Base-by-base conservation (phyloP, 2,888 invertebrate species). In the Drosophila cracens region DNA sequence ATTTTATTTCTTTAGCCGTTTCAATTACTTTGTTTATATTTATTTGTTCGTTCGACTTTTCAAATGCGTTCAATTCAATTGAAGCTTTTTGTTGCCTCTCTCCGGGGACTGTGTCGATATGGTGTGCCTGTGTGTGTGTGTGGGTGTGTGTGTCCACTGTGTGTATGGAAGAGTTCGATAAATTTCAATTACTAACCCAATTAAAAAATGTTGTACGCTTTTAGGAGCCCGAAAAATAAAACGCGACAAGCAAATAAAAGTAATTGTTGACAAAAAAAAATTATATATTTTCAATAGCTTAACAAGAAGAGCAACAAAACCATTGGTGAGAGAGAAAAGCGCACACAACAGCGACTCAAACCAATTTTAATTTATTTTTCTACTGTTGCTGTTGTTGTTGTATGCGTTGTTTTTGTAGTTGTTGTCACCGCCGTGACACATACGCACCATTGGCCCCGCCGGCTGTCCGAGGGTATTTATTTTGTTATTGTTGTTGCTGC, bases 131-230 rank as follows among this genome's bases (percentile, higher is more conserved):
- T 38, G 34, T 33, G 13, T 76, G 56, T 48, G 49, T 69, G 57
- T 69, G 25, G 2, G 25, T 25, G 71, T 70, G 68, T 78, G 75
- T 70, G 64, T 71, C 59, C 29, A 56, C 56, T 70, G 73, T 69
- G 73, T 82, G 73, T 65, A 71, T 82, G 82, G 70, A 64, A 73
- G 67, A 73, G 83, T 83, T 89, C 87, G 89, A 91, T 91, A 91
- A 91, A 91, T 91, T 91, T 91, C 91, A 91, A 91, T 91, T 91
- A 91, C 91, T 91, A 91, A 91, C 91, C 91, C 91, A 91, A 91
- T 91, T 91, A 91, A 91, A 91, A 89, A 88, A 84, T 84, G 86
- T 74, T 87, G 83, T 76, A 70, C 83, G 78, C 89, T 89, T 86
- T 89, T 87, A 89, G 89, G 86, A 69, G 78, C 67, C 72, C 89